These are phyloP conservation scores for Zapornia atra DNA, from an alignment of 2,113 vertebrate species.

Conservation along the genomic window DNA sequence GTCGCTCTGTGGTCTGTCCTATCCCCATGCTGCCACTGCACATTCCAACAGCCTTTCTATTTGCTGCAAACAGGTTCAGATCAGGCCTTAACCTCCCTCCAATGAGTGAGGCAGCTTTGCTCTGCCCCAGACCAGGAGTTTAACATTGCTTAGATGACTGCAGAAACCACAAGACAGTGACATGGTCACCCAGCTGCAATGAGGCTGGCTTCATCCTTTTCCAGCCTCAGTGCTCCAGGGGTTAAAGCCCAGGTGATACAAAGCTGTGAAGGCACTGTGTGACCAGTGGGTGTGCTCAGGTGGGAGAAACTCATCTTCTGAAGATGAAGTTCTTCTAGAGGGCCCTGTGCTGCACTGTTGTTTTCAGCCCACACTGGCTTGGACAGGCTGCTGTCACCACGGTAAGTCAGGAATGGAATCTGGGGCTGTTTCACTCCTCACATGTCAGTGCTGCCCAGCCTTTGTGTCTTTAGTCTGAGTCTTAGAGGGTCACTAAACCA, in stretches of 20 bases:
- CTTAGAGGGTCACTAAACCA: not conserved
- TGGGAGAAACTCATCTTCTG: not conserved
- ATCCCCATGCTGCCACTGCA: rapidly evolving
- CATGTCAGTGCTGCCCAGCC: not conserved
- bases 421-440: not conserved
- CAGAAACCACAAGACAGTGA: not conserved
- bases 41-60: not conserved
- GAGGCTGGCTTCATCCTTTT: not conserved
- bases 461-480: not conserved
- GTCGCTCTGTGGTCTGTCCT: not conserved
- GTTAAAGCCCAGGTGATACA: not conserved
- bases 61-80: not conserved
- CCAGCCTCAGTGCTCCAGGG: not conserved
- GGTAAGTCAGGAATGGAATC: not conserved
- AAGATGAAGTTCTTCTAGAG: not conserved
- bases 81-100: not conserved
- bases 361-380: not conserved
- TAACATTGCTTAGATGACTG: not conserved
- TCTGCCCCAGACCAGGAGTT: not conserved
- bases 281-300: not conserved
- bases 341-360: not conserved
- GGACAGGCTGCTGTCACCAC: not conserved
- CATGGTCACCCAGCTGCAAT: not conserved
- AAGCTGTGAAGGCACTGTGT: not conserved
- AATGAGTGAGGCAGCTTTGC: not conserved